Evolutionary conservation across 1,140 invertebrate species (phyloP).

Genomic region (Drosophila ogumai): DNA sequence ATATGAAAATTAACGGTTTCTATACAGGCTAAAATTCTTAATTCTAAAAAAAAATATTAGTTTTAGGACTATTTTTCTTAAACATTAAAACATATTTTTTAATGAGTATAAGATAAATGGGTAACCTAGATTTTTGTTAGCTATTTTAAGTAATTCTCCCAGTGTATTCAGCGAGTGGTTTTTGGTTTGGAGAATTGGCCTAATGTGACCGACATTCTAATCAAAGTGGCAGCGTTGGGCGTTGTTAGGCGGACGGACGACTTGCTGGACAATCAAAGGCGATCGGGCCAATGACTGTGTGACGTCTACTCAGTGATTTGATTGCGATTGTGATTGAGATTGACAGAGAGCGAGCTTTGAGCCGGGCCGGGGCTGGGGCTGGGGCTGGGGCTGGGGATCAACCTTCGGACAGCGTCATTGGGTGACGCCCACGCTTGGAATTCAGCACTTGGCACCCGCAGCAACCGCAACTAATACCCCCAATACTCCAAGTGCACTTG

Average conservation of each 20-base stretch:
- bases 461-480: conserved; percentile 56
- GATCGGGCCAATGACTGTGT: conserved; percentile 49
- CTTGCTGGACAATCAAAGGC: conserved; percentile 41
- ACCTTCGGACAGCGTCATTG: conserved; percentile 59
- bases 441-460: conserved; percentile 64
- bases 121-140: background rate
- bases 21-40: too few species aligned
- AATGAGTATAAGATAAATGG: too few species aligned
- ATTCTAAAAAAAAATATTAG: too few species aligned
- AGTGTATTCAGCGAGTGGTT: conserved; percentile 21
- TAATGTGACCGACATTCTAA: conserved; percentile 57
- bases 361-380: background rate
- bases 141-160: background rate
- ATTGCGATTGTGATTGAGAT: conserved; percentile 57
- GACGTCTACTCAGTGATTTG: conserved; percentile 68
- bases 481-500: conserved; percentile 58
- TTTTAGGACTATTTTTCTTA: too few species aligned
- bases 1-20: too few species aligned
- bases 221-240: conserved; percentile 41
- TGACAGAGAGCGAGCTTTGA: conserved; percentile 37
- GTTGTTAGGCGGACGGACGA: conserved; percentile 40
- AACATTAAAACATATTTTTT: too few species aligned
- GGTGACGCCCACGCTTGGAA: conserved; percentile 75
- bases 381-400: conserved; percentile 12
- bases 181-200: conserved; percentile 3